phyloP scores from a whole-genome alignment of 1,140 invertebrate genomes.

The Planococcus citri region DNA sequence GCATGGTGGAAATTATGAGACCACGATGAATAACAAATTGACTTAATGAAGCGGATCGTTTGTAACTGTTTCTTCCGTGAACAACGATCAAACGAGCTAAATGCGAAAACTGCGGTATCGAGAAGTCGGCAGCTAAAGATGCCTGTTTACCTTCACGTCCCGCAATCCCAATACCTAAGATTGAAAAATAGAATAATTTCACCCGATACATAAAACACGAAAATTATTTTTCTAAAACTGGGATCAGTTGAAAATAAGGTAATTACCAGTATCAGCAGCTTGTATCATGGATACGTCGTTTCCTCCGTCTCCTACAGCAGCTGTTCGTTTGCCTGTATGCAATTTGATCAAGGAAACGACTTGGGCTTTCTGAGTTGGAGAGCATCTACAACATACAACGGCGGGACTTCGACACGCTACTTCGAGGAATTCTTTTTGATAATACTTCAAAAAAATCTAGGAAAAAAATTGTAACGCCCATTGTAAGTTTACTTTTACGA shows the following conservation, averaged over 20 bases:
- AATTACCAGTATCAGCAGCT: constrained; percentile 73
- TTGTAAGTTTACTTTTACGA: background rate
- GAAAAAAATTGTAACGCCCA: constrained; percentile 18
- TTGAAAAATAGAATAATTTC: background rate
- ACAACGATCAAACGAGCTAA: constrained; percentile 79
- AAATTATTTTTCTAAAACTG: background rate
- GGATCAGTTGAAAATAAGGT: background rate
- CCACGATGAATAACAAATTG: constrained; percentile 99
- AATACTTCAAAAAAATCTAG: constrained; percentile 48
- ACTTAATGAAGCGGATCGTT: constrained; percentile 85
- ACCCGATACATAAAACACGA: background rate
- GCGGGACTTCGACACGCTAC: constrained; percentile 82
- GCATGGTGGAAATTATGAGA: constrained; percentile 96
- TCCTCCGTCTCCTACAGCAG: constrained; percentile 72
- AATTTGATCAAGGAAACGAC: constrained; percentile 83
- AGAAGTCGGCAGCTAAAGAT: constrained; percentile 97
- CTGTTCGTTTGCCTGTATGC: constrained; percentile 71
- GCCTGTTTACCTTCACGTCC: constrained; percentile 89
- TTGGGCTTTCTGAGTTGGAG: constrained; percentile 96
- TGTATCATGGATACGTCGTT: constrained; percentile 89
- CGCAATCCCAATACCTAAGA: constrained; percentile 83
- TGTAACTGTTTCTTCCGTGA: constrained; percentile 91
- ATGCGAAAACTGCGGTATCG: constrained; percentile 82
- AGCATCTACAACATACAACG: constrained; percentile 93
- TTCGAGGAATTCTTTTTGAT: constrained; percentile 91